Evolutionary conservation across 1,140 invertebrate species (phyloP), one percentile per base, ranked within the genome.

Genomic region (Caenorhabditis latens): DNA sequence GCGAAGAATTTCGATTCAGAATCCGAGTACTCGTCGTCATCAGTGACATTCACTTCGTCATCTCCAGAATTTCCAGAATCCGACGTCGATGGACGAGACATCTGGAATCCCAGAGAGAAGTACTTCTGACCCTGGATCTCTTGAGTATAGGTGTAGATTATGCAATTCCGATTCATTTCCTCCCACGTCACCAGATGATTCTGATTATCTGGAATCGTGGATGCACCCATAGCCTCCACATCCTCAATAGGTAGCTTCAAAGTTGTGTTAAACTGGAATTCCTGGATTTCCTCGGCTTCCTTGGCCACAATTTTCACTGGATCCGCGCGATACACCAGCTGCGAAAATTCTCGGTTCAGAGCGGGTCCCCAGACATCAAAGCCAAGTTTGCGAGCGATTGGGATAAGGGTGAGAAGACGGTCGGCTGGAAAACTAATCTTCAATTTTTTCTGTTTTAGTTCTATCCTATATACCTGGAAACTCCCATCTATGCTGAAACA

Each of bases 401-500:
- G 71, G 11, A 79, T 79, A 4, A 79, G 19, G 9, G 50, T 46
- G 21, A 79, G 43, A 21, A 79, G 43, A 24, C 71, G 71, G 6
- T 79, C 71, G 11, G 71, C 71, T 79, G 46, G 42, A 79, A 50
- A 53, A 21, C 8, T 21, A 43, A 2, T 46, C 19, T 43, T 42
- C 4, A 21, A 43, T 32, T 21, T 24, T 67, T 21, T 32, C 3
- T 14, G 2, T 11, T 40, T 40, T 32, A 8, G 9, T 63, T 32
- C 8, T 5, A 32, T 63, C 9, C 61, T 71, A n/a, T n/a, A n/a
- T 79, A 79, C 71, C 71, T 79, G 16, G 4, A 21, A 79, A 13
- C n/a, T 79, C 71, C 71, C 71, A 79, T 4, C 71, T 16, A 13
- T 79, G 43, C n/a, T 79, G 71, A 19, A 79, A 79, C n/a, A 79